These are phyloP conservation scores for Brenthis ino DNA, from an alignment of 2,888 invertebrate genomes.

Conservation along the genomic window DNA sequence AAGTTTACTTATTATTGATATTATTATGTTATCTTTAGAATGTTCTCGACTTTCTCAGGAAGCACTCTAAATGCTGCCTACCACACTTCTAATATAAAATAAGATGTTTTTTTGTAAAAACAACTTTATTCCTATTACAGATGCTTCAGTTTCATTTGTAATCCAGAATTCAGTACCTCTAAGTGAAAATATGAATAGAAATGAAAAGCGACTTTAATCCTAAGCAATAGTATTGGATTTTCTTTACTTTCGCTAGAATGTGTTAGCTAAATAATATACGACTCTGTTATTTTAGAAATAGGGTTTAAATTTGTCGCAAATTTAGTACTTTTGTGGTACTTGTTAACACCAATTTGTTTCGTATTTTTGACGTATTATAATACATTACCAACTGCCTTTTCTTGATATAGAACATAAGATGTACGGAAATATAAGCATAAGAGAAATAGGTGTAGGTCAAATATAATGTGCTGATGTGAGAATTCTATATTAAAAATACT, in stretches of 20 bases:
- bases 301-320: not conserved
- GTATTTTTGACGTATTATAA: slow-evolving; percentile 24
- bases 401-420: slow-evolving; percentile 15
- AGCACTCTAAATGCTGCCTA: slow-evolving; percentile 42
- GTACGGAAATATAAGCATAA: slow-evolving; percentile 14
- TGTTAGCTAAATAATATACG: not conserved
- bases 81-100: slow-evolving; percentile 25
- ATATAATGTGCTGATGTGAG: not conserved
- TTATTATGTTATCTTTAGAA: slow-evolving; percentile 23
- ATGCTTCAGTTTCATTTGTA: slow-evolving; percentile 3
- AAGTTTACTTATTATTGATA: slow-evolving; percentile 15
- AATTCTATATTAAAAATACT: no score
- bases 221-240: slow-evolving; percentile 19
- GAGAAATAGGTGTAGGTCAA: not conserved
- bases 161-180: not conserved
- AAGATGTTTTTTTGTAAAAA: not conserved
- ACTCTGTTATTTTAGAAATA: not conserved
- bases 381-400: slow-evolving; percentile 19
- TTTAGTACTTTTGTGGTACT: not conserved
- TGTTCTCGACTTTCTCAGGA: slow-evolving; percentile 39
- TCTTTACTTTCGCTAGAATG: not conserved
- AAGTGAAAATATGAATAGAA: slow-evolving; percentile 3
- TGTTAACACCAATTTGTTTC: slow-evolving; percentile 28
- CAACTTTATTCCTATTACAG: not conserved
- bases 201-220: slow-evolving; percentile 26